These are phyloP conservation scores for Odontocolon sp. DNA, from an alignment of 2,888 invertebrate species.

Conservation along the genomic window DNA sequence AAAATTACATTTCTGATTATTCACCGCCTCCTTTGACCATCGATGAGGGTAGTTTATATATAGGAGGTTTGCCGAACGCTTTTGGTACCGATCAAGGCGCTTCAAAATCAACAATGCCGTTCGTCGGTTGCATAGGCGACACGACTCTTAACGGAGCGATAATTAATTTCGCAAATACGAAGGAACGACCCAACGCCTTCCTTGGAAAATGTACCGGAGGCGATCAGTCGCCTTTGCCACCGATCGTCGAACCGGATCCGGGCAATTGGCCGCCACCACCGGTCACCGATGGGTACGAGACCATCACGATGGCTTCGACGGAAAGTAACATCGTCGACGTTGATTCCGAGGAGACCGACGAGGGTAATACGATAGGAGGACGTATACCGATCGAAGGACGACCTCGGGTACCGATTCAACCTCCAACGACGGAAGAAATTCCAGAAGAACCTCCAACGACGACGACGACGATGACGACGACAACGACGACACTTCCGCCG, in stretches of 20 bases:
- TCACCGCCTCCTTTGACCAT: slow-evolving; percentile 84
- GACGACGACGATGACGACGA: too few relatives aligned
- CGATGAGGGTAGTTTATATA: slow-evolving; percentile 88
- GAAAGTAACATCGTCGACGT: slow-evolving; percentile 50
- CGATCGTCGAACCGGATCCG: slow-evolving; percentile 61
- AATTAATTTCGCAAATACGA: slow-evolving; percentile 89
- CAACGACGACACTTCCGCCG: slow-evolving; percentile 75
- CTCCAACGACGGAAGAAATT: not conserved
- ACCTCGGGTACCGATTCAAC: slow-evolving; percentile 1
- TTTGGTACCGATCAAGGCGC: slow-evolving; percentile 82
- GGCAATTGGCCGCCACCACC: slow-evolving; percentile 60
- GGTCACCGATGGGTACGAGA: slow-evolving; percentile 44
- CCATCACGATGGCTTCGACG: slow-evolving; percentile 34
- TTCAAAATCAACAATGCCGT: slow-evolving; percentile 83
- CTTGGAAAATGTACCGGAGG: slow-evolving; percentile 84
- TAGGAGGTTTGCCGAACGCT: slow-evolving; percentile 91
- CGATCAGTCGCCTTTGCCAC: slow-evolving; percentile 68
- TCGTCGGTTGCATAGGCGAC: slow-evolving; percentile 96
- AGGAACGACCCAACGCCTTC: slow-evolving; percentile 83
- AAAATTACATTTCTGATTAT: slow-evolving; percentile 85
- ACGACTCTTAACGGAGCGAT: slow-evolving; percentile 92
- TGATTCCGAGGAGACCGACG: slow-evolving; percentile 45
- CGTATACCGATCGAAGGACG: slow-evolving; percentile 55
- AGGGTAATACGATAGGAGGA: not conserved
- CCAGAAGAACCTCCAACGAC: slow-evolving; percentile 79